Evolutionary conservation across 1,140 invertebrate species (phyloP), one percentile per base, ranked within the genome.

Genomic region (Centruroides sculpturatus): DNA sequence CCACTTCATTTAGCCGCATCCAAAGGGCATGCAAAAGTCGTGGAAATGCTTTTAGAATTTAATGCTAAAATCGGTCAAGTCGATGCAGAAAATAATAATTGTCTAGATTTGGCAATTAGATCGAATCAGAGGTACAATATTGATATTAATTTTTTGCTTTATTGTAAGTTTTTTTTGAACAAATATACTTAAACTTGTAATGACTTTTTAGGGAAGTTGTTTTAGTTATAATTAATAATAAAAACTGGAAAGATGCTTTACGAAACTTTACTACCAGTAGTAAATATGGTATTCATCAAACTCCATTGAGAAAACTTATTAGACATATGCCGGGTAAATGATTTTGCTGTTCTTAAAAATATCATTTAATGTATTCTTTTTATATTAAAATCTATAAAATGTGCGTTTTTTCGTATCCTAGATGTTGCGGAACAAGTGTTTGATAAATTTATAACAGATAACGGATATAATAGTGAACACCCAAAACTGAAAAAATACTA

Each of bases 241-340:
- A 68, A 9, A 69, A 72, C 46, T 79, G 77, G 77, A 66, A 71
- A 57, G 69, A 70, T 9, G 73, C 73, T 2, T 57, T 79, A 50
- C 68, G 71, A 49, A 76, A 76, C 66, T 70, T 73, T 57, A 72
- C 71, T 5, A 56, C 66, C 4, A 67, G 70, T 41, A 60, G 69
- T 9, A 61, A 62, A 34, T 74, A 68, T 48, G 70, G 69, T 10
- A 54, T 63, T 11, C 64, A 70, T 56, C 64, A 74, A 56, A 79
- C 79, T 12, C 78, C 79, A 5, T 72, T 80, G 69, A 71, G 78
- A 57, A 75, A 76, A 68, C 70, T 80, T 3, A 76, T 80, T 60
- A 70, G 69, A 49, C 74, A 77, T 64, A 76, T 78, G 72, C 77
- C 77, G 66, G 73, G 75, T 76, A 65, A 12, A 60, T 52, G 3